Evolutionary conservation across 2,113 vertebrate genomes (phyloP).

Genomic region (Sinosuthora webbiana): DNA sequence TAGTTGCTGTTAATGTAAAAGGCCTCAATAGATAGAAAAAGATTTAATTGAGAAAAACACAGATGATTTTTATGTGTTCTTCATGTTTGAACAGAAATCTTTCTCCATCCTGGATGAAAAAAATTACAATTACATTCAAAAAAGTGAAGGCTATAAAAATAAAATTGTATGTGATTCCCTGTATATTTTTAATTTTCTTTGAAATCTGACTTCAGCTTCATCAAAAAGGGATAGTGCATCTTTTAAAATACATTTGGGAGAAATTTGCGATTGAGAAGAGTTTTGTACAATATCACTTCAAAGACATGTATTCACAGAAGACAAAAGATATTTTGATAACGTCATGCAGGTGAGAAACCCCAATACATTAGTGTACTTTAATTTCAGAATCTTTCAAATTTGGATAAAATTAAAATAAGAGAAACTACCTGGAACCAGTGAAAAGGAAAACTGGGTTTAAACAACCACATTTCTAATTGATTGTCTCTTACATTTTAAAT

Average conservation of each 20-base stretch:
- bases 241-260: conserved; percentile 75
- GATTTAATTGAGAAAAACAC: background rate
- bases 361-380: conserved; percentile 50
- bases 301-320: conserved; percentile 63
- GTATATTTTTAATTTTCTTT: conserved; percentile 51
- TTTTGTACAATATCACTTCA: conserved; percentile 74
- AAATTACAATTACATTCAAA: background rate
- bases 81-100: conserved; percentile 52
- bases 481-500: conserved; percentile 83
- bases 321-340: conserved; percentile 75
- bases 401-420: conserved; percentile 65
- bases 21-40: conserved; percentile 49
- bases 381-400: conserved; percentile 63
- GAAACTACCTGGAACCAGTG: conserved; percentile 78
- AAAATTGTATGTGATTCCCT: conserved; percentile 42
- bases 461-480: conserved; percentile 72
- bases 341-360: conserved; percentile 63
- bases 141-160: conserved; percentile 48
- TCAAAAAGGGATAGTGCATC: conserved; percentile 76
- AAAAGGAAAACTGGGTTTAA: conserved; percentile 77
- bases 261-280: conserved; percentile 63
- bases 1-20: conserved; percentile 57
- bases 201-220: conserved; percentile 56
- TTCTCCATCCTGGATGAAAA: conserved; percentile 35
- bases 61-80: conserved; percentile 35